These are phyloP conservation scores for Delphinapterus leucas DNA, from an alignment of 2,113 vertebrate genomes.

Conservation along the genomic window DNA sequence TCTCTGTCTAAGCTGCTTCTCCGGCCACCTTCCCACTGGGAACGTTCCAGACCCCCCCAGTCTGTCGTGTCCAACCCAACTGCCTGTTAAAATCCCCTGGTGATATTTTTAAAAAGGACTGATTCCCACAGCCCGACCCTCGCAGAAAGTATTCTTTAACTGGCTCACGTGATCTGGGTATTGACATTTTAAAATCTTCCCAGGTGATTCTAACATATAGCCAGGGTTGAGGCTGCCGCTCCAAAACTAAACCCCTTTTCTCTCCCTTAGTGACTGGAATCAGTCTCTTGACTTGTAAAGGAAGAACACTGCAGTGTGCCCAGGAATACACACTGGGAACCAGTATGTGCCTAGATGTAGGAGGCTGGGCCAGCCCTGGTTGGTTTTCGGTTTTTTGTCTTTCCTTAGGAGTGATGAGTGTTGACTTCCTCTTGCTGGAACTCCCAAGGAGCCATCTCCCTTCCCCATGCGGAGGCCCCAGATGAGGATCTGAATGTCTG, in stretches of 20 bases:
- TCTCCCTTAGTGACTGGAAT: background rate
- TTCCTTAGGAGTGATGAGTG: background rate
- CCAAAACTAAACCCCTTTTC: background rate
- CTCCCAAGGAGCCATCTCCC: rapidly evolving
- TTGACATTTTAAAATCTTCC: background rate
- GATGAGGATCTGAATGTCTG: background rate
- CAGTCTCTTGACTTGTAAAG: background rate
- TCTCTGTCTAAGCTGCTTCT: background rate
- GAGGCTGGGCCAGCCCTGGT: rapidly evolving
- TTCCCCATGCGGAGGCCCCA: rapidly evolving
- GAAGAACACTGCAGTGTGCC: background rate
- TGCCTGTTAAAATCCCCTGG: background rate
- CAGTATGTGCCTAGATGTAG: rapidly evolving
- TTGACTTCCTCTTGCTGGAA: background rate
- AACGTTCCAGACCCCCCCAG: background rate
- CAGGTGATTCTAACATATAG: background rate
- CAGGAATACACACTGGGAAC: rapidly evolving
- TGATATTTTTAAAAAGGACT: background rate
- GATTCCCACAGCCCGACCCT: no score
- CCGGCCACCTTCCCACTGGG: background rate
- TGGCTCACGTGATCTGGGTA: background rate
- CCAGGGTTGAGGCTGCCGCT: background rate
- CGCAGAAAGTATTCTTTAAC: no score
- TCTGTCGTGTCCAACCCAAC: rapidly evolving
- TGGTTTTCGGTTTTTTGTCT: background rate